Evolutionary conservation across 2,797 vertebrate genomes (phyloP), one percentile per base, ranked within the genome.

Genomic region (Tinamus major): DNA sequence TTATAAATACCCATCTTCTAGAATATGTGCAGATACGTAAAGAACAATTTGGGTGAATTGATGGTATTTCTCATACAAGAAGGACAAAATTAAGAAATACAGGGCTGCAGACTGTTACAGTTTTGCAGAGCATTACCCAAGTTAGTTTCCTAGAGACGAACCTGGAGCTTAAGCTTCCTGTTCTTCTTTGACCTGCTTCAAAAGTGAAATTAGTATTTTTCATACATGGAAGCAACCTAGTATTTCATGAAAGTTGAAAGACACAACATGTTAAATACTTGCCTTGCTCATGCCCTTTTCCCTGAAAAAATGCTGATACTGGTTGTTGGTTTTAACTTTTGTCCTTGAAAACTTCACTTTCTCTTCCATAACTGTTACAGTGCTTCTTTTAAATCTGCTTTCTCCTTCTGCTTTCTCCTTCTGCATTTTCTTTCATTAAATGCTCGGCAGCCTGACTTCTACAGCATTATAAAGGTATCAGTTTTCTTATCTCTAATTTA

Each of bases 381-480:
- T 68, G 10, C 96, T 89, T 90, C 95, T 97, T 93, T 96, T 95
- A 97, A 97, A 93, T 92, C 77, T 16, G 24, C 94, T 96, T 97
- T 97, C 97, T 97, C 97, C 76, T 96, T 97, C 94, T 97, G 87
- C 96, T 97, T 97, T 95, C 93, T 96, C 85, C 95, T 96, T 96
- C 96, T 97, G 91, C 94, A 86, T 96, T 96, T 96, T 95, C 94
- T 96, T 92, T 96, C 85, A 55, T 78, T 63, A 90, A 95, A 97
- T 62, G 74, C 85, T 96, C 95, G 95, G 92, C 97, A 97, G 95
- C 95, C 96, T 96, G 97, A 97, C 94, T 98, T 97, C 97, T 97
- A 97, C 95, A 98, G 61, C 90, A 91, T 95, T 97, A 96, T 96
- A 97, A 98, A 97, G 96, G 95, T 97, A 97, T 90, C 96, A 77